Conservation (phyloP, 92 coral and sea anemone genomes). For the Palythoa grandis region DNA sequence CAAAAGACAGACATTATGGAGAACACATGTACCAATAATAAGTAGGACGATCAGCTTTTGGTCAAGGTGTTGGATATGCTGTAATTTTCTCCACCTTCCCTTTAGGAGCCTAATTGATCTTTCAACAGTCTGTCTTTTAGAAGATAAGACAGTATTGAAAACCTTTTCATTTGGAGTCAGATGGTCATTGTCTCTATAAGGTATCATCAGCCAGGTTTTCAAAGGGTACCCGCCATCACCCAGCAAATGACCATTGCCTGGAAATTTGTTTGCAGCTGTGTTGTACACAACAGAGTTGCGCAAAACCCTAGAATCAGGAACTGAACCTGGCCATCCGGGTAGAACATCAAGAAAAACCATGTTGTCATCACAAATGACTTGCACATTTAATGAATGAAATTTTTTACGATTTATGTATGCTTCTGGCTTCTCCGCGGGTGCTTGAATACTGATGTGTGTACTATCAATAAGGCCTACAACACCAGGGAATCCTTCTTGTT, state of each 20-base stretch:
- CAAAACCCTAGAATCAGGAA: conserved; percentile 31
- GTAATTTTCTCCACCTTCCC: conserved; percentile 64
- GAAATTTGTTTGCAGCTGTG: conserved; percentile 58
- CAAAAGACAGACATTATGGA: conserved; percentile 56
- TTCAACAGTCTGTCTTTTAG: conserved; percentile 52
- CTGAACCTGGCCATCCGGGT: conserved; percentile 42
- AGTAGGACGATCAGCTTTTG: conserved; percentile 43
- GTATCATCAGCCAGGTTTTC: conserved; percentile 63
- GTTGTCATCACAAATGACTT: neutral
- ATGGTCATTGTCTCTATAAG: conserved; percentile 68
- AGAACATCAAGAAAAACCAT: conserved; percentile 24
- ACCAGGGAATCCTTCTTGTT: neutral
- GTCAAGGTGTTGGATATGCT: conserved; percentile 51
- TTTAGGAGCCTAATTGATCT: conserved; percentile 66
- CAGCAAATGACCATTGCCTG: conserved; percentile 34
- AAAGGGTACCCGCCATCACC: neutral
- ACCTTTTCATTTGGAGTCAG: conserved; percentile 47
- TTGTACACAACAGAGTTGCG: conserved; percentile 58
- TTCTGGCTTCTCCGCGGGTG: neutral
- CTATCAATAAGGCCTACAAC: neutral
- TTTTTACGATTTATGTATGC: neutral
- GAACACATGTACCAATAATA: conserved; percentile 57
- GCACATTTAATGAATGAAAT: neutral
- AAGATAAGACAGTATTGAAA: conserved; percentile 56
- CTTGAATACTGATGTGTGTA: neutral